phyloP scores from a whole-genome alignment of 2,113 vertebrate genomes.

The Chaetodon auriga region DNA sequence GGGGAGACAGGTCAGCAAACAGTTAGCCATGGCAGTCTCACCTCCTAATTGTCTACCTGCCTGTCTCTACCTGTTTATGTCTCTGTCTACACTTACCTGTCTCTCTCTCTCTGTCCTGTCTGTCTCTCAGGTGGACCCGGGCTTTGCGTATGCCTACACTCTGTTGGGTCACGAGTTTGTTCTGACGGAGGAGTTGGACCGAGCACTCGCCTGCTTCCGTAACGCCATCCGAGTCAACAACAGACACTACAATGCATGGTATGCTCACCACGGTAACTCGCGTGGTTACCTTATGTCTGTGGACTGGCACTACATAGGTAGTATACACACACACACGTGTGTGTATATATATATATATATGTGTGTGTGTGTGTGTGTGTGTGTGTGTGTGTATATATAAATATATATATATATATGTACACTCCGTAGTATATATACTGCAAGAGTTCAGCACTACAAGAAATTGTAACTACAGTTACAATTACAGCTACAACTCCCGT shows the following conservation, averaged over 20 bases:
- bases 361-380: no score
- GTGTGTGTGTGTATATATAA: neutral
- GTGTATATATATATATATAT: neutral
- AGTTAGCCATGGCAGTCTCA: no score
- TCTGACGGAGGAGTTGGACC: conserved; percentile 96
- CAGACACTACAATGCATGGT: conserved; percentile 95
- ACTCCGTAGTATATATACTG: no score
- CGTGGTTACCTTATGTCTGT: neutral
- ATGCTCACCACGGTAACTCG: neutral
- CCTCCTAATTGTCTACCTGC: no score
- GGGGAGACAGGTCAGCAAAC: no score
- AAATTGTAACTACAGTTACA: no score
- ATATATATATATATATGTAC: no score
- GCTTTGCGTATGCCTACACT: conserved; percentile 97
- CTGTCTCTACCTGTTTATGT: neutral
- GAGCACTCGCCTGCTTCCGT: conserved; percentile 95
- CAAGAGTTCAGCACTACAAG: no score
- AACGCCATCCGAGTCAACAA: conserved; percentile 97
- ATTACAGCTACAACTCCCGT: no score
- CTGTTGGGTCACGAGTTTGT: conserved; percentile 97
- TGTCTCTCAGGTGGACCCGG: conserved; percentile 89
- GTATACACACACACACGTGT: no score
- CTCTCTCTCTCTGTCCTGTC: neutral
- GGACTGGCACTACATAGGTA: no score
- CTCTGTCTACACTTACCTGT: neutral